Conservation (phyloP, 2,113 vertebrate species). For the Chlorodrepanis virens region DNA sequence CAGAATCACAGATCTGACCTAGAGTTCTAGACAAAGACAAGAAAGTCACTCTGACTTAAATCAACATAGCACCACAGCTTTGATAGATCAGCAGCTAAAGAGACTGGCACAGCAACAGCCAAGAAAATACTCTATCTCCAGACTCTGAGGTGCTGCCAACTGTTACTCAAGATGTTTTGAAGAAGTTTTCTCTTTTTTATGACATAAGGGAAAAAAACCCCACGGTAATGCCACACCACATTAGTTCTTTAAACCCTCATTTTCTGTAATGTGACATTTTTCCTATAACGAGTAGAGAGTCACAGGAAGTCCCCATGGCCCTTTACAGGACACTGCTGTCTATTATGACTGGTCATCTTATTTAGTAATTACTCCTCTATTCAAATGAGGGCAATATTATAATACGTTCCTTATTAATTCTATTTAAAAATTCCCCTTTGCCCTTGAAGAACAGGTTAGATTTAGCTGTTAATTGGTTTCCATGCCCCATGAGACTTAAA, state of each 20-base stretch:
- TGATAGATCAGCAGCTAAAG: not conserved
- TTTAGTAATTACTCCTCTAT: not conserved
- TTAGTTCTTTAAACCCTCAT: not conserved
- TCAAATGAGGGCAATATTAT: not conserved
- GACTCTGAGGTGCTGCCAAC: not conserved
- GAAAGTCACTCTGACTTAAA: not conserved
- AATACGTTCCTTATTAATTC: not conserved
- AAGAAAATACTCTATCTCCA: not conserved
- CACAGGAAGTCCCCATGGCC: not conserved
- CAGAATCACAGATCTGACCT: not conserved
- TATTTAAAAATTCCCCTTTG: not conserved
- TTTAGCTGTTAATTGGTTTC: constrained; percentile 15
- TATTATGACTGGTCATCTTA: not conserved
- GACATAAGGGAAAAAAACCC: not conserved
- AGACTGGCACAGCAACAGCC: not conserved
- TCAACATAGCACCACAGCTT: not conserved
- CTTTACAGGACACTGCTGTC: not conserved
- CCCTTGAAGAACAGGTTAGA: not conserved
- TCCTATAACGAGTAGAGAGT: not conserved
- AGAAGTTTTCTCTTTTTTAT: not conserved
- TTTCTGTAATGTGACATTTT: not conserved
- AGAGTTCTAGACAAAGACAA: not conserved
- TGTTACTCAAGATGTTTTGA: not conserved
- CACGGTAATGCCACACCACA: not conserved
- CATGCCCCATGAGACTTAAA: not conserved